Evolutionary conservation across 2,888 invertebrate genomes (phyloP).

Genomic region (Argyresthia goedartella): DNA sequence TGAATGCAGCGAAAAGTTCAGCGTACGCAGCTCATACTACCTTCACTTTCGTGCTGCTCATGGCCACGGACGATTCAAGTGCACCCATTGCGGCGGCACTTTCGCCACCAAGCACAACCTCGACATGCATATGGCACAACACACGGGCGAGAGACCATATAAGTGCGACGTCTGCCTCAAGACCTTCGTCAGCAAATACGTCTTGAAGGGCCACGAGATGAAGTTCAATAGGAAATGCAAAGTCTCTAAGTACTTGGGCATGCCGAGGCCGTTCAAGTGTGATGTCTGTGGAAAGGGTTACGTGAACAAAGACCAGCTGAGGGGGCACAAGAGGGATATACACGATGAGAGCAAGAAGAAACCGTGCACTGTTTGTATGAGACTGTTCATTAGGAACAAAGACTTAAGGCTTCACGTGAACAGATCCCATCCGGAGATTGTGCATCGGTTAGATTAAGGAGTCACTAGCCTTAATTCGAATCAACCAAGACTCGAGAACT

Average conservation of each 20-base stretch:
- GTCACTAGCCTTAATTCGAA: too few species aligned
- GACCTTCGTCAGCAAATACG: not conserved
- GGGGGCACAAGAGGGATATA: not conserved
- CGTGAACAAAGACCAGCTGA: too few species aligned
- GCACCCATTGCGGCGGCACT: constrained; percentile 41
- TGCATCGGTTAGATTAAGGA: too few species aligned
- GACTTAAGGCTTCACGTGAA: not conserved
- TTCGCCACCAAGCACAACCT: constrained; percentile 16
- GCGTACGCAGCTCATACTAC: constrained; percentile 4
- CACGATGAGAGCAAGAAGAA: not conserved
- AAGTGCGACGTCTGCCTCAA: constrained; percentile 1
- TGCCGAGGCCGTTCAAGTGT: too few species aligned
- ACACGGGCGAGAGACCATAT: not conserved
- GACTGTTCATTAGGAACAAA: not conserved
- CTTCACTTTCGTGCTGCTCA: constrained; percentile 9
- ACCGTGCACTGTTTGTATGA: not conserved
- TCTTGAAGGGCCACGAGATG: too few species aligned
- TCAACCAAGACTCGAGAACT: too few species aligned
- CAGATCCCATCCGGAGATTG: constrained; percentile 4
- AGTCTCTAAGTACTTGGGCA: too few species aligned
- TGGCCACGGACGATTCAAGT: constrained; percentile 17
- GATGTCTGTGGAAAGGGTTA: too few species aligned
- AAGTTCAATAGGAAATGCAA: too few species aligned
- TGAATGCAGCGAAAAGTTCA: constrained; percentile 9
- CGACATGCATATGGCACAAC: not conserved